phyloP scores from a whole-genome alignment of 2,888 invertebrate species.

The Philonicus albiceps region DNA sequence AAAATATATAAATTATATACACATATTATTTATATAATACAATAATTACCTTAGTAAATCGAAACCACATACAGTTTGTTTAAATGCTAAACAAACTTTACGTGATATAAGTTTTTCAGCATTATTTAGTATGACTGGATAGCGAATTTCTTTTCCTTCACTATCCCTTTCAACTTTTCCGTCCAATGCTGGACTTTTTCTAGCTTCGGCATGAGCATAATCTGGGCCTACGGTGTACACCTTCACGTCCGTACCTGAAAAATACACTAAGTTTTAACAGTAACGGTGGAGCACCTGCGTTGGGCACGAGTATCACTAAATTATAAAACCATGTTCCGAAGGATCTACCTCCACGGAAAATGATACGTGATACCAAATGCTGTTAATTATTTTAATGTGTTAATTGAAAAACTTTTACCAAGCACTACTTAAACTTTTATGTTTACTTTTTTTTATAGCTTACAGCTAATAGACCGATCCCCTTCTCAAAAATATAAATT shows the following conservation, averaged over 20 bases:
- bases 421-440: not conserved
- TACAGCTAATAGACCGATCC: not conserved
- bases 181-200: constrained; percentile 97
- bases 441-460: not conserved
- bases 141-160: constrained; percentile 97
- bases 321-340: not conserved
- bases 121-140: constrained; percentile 97
- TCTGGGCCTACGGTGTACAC: constrained; percentile 99
- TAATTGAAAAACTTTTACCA: not conserved
- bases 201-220: constrained; percentile 98
- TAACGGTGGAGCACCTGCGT: constrained; percentile 59
- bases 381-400: not conserved
- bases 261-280: constrained; percentile 64
- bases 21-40: not conserved
- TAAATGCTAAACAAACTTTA: constrained; percentile 95
- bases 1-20: not conserved
- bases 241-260: constrained; percentile 74
- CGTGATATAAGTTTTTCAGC: constrained; percentile 97
- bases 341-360: not conserved
- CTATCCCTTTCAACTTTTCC: constrained; percentile 98
- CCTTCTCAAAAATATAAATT: not conserved
- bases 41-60: constrained; percentile 81
- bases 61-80: constrained; percentile 99
- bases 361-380: not conserved
- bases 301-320: constrained; percentile 46